Base-by-base conservation (phyloP, 2,797 vertebrate genomes). In the Anguilla megastoma region DNA sequence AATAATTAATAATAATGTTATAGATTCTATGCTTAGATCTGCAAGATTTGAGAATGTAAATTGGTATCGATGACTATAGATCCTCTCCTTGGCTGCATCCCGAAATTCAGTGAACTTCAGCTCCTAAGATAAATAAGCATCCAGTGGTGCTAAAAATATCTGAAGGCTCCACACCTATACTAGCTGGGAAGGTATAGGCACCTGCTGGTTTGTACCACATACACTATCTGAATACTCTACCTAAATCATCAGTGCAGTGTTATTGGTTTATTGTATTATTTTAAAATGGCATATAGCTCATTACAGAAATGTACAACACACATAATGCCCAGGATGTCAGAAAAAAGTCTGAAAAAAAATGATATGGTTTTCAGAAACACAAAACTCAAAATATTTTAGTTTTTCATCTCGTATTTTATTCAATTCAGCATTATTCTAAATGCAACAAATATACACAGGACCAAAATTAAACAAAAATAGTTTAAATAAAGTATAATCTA, bases 101-200 rank as follows among this genome's bases (percentile, higher is more conserved):
- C n/a, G 1, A 33, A 74, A 33, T 10, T 74, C 66, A 30, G 66
- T 69, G n/a, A 69, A 69, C 24, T 74, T 33, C 10, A 66, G 7
- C 21, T 27, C 0, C 63, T 66, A 24, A 74, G 69, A 74, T 74
- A 74, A 74, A 30, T 6, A 14, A 74, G 7, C 14, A 30, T 90
- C 88, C 86, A 86, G 87, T 7, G 88, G 87, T 33, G 69, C 58
- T 33, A 85, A 92, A n/a, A 89, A 33, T 27, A 84, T 88, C 88
- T 24, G 63, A 50, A 50, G 83, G 86, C 76, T 83, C 76, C 18
- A 63, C 63, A 30, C 89, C 90, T 74, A 89, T 84, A 21, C 89
- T 87, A 54, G 69, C 36, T 69, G 85, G 71, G 66, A 74, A 66
- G 63, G n/a, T 45, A 91, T 45, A 16, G 87, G 74, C 3, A 18